A percentile compares a stretch with the other conserved stretches of the same genome.
Conservation (phyloP, 1,140 invertebrate species). For the Hyphantria cunea region DNA sequence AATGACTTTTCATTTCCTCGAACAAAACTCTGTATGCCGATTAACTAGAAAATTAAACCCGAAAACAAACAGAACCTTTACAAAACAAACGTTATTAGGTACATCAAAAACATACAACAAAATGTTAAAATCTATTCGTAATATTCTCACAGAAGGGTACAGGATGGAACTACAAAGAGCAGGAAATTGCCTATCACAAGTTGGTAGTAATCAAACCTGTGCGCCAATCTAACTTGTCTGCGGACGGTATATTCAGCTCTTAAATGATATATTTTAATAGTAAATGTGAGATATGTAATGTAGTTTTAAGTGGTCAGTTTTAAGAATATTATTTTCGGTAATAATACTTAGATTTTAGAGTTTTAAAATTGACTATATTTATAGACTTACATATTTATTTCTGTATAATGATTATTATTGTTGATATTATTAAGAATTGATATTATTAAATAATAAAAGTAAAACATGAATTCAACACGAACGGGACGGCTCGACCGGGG, state of each 20-base stretch:
- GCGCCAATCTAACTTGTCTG: conserved; percentile 63
- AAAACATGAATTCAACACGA: no score
- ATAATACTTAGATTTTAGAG: no score
- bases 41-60: conserved; percentile 3
- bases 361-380: no score
- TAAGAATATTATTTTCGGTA: not conserved
- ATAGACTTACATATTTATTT: no score
- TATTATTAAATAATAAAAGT: no score
- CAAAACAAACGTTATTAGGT: conserved; percentile 12
- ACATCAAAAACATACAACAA: conserved; percentile 29
- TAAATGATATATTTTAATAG: conserved; percentile 54
- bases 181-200: conserved; percentile 72
- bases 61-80: conserved; percentile 1
- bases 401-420: no score
- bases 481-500: no score
- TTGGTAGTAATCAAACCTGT: conserved; percentile 58
- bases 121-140: conserved; percentile 57
- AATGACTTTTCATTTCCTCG: not conserved
- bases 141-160: conserved; percentile 48
- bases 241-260: conserved; percentile 39
- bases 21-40: not conserved
- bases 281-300: no score
- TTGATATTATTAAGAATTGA: no score
- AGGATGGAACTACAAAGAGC: conserved; percentile 60
- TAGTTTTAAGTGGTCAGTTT: not conserved